phyloP scores from a whole-genome alignment of 2,888 invertebrate species.

The Diabrotica balteata region DNA sequence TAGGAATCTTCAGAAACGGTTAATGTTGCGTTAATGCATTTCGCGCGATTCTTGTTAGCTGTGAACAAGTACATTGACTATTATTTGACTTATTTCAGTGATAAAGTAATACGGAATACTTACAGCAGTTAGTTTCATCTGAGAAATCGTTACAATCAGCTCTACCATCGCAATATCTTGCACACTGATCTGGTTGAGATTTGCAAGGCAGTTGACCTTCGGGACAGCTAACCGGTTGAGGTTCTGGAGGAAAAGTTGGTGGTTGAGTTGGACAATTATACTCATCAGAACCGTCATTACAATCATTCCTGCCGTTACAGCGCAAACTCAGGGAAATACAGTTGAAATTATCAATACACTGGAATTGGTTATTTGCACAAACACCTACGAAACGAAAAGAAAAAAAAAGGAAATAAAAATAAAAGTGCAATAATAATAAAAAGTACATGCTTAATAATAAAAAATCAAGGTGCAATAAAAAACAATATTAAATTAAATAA shows the following conservation, averaged over 20 bases:
- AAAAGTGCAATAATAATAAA: not conserved
- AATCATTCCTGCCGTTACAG: constrained; percentile 70
- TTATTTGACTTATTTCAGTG: not conserved
- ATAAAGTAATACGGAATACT: constrained; percentile 49
- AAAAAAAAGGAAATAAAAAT: constrained; percentile 37
- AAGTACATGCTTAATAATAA: constrained; percentile 20
- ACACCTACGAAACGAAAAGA: constrained; percentile 62
- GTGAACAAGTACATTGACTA: no score
- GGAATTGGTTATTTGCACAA: constrained; percentile 71
- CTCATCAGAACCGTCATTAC: constrained; percentile 68
- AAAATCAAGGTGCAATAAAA: constrained; percentile 28
- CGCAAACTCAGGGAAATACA: constrained; percentile 66
- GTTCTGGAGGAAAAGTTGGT: constrained; percentile 47
- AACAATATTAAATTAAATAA: constrained; percentile 4
- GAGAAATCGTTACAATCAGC: constrained; percentile 85
- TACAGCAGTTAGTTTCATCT: constrained; percentile 84
- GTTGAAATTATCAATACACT: constrained; percentile 67
- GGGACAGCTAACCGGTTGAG: constrained; percentile 53
- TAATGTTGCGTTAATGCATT: no score
- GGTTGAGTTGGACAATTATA: constrained; percentile 63
- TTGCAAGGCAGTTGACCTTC: constrained; percentile 60
- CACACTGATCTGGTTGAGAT: constrained; percentile 62
- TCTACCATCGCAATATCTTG: constrained; percentile 72
- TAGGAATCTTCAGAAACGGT: no score
- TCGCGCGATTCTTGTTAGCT: no score